These are phyloP conservation scores for Gopherus evgoodei DNA, from an alignment of 2,113 vertebrate genomes.

Conservation along the genomic window DNA sequence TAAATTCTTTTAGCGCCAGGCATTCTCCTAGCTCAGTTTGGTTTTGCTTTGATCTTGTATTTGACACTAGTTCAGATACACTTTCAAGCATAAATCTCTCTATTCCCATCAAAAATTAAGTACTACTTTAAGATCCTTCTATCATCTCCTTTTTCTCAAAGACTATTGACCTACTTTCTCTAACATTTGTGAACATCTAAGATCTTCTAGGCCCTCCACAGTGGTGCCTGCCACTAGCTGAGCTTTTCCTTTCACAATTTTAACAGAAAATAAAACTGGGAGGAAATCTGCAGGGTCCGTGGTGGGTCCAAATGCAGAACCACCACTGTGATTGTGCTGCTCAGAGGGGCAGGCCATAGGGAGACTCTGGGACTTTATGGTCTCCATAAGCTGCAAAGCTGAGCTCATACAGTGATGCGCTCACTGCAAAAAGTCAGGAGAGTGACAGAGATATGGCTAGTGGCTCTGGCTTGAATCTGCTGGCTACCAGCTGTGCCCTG, in stretches of 20 bases:
- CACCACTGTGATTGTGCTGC: fast-evolving
- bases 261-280: not conserved
- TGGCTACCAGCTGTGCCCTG: not conserved
- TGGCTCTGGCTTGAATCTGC: not conserved
- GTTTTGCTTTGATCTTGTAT: not conserved
- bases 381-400: not conserved
- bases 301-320: not conserved
- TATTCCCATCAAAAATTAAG: not conserved
- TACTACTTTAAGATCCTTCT: not conserved
- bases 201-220: not conserved
- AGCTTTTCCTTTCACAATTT: not conserved
- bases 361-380: not conserved
- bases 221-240: not conserved
- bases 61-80: not conserved
- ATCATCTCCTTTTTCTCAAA: not conserved
- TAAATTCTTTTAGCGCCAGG: not conserved
- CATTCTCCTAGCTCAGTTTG: not conserved
- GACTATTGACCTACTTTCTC: not conserved
- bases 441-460: not conserved
- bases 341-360: not conserved
- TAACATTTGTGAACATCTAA: not conserved
- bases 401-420: not conserved
- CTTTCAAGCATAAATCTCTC: not conserved
- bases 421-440: not conserved
- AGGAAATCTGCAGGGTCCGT: not conserved